Conservation (phyloP, 2,797 vertebrate species). For the Graptemys geographica region DNA sequence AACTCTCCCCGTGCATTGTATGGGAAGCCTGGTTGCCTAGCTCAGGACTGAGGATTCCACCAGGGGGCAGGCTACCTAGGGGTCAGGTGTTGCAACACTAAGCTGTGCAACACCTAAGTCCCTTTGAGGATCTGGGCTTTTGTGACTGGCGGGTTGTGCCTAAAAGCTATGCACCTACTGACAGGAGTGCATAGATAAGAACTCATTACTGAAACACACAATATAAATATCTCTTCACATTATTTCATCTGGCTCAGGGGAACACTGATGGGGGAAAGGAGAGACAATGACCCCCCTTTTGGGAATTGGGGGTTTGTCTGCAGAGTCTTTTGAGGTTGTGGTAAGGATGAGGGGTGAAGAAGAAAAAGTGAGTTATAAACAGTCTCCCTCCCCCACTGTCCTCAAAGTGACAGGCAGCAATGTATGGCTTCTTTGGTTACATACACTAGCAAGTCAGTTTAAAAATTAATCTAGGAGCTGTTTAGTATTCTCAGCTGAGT, state of each 20-base stretch:
- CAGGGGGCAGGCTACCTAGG: not conserved
- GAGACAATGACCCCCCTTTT: not conserved
- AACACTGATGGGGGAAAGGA: not conserved
- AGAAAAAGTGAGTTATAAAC: not conserved
- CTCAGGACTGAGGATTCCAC: not conserved
- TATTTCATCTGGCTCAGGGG: not conserved
- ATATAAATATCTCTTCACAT: not conserved
- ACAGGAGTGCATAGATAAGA: not conserved
- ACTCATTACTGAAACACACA: not conserved
- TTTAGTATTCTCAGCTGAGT: not conserved
- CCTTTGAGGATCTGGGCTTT: not conserved
- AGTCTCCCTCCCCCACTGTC: not conserved
- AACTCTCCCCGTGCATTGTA: not conserved
- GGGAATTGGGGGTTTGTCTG: not conserved
- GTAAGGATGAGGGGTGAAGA: not conserved
- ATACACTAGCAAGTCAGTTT: not conserved
- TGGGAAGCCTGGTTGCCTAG: not conserved
- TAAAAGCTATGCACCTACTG: not conserved
- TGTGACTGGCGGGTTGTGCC: not conserved
- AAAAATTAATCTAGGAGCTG: not conserved
- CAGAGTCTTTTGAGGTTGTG: not conserved
- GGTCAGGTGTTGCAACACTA: not conserved
- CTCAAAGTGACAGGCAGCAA: not conserved
- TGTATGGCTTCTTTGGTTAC: not conserved
- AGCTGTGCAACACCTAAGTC: not conserved